Conservation (phyloP, 1,140 invertebrate genomes). For the Habropoda laboriosa region DNA sequence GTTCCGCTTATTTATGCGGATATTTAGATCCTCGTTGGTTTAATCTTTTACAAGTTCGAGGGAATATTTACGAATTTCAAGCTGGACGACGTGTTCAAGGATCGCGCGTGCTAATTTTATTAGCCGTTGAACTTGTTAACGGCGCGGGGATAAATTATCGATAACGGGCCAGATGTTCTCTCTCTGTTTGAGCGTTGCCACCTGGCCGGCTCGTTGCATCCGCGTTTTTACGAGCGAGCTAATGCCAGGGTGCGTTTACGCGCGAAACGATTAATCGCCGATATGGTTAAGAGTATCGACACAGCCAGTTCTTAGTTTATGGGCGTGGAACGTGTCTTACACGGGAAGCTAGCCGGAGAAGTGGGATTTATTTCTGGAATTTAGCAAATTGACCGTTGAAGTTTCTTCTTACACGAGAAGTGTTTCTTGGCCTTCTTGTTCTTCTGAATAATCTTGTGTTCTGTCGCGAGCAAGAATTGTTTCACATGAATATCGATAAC, state of each 20-base stretch:
- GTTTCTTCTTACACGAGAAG: too few species aligned
- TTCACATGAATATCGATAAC: too few species aligned
- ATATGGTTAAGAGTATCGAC: conserved; percentile 2
- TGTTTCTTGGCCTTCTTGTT: too few species aligned
- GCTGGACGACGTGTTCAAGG: background rate
- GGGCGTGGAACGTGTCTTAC: background rate
- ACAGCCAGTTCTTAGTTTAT: conserved; percentile 3
- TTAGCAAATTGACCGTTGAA: too few species aligned
- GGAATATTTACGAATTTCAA: background rate
- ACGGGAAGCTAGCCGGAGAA: background rate
- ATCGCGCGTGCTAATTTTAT: conserved; percentile 31
- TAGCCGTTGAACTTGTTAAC: conserved; percentile 26
- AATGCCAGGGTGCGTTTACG: conserved; percentile 19
- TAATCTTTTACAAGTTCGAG: background rate
- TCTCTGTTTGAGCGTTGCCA: conserved; percentile 32
- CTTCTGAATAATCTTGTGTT: too few species aligned
- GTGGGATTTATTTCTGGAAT: too few species aligned
- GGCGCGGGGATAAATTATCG: conserved; percentile 30
- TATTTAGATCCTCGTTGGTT: background rate
- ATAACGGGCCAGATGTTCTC: conserved; percentile 11
- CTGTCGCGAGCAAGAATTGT: too few species aligned
- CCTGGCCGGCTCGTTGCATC: conserved; percentile 21
- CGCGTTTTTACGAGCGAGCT: conserved; percentile 38
- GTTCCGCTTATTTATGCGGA: background rate
- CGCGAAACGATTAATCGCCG: conserved; percentile 34